phyloP scores from a whole-genome alignment of 2,888 invertebrate genomes.

The Dorcus parallelipipedus region DNA sequence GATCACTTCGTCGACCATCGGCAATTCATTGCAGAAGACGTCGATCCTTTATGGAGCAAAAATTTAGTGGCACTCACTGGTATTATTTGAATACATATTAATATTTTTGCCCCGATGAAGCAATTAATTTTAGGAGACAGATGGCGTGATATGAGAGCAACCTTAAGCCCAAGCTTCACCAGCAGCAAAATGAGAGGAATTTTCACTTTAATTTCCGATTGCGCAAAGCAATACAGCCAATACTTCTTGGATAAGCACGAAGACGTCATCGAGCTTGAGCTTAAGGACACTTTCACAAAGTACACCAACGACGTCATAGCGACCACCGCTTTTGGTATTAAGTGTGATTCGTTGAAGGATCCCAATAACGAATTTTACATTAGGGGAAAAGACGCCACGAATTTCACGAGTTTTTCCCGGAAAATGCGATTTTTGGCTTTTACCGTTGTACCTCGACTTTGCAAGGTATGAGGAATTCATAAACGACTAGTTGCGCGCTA shows the following conservation, averaged over 20 bases:
- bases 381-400: constrained; percentile 7
- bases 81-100: background rate
- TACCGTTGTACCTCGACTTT: constrained; percentile 9
- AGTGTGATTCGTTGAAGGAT: constrained; percentile 54
- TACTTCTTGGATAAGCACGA: constrained; percentile 28
- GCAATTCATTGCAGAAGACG: constrained; percentile 28
- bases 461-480: constrained; percentile 4
- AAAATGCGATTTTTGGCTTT: constrained; percentile 7
- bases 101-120: background rate
- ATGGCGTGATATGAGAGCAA: constrained; percentile 46
- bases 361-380: constrained; percentile 32
- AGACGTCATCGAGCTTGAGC: constrained; percentile 37
- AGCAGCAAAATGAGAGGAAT: constrained; percentile 43
- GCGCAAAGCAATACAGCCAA: constrained; percentile 26
- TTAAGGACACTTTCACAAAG: constrained; percentile 50
- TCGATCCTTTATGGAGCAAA: constrained; percentile 26
- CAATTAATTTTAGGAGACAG: constrained; percentile 25
- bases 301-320: constrained; percentile 56
- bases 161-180: constrained; percentile 45
- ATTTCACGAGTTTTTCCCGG: constrained; percentile 50
- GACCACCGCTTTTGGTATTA: constrained; percentile 52
- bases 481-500: background rate
- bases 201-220: constrained; percentile 34
- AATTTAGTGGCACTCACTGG: constrained; percentile 21
- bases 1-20: constrained; percentile 44